Base-by-base conservation (phyloP, 1,140 invertebrate genomes). In the Drosophila bifasciata region DNA sequence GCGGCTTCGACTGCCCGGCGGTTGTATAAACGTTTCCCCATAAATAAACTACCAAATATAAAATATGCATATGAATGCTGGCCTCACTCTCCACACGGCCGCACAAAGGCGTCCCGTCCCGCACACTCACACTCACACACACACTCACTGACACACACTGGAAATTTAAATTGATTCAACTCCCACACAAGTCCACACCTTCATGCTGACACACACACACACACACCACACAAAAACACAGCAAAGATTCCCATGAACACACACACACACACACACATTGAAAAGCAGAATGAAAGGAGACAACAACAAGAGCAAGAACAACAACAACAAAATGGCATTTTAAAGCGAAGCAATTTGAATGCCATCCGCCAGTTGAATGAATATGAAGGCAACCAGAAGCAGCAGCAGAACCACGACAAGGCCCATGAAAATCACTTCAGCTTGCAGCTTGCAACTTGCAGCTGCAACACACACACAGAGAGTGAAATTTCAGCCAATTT, bases 61-160 rank as follows among this genome's bases (percentile, higher is more conserved):
- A 78, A 78, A 73, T 79, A 79, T 79, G 56, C 76, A 73, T 79
- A 57, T 58, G 53, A 62, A 76, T 46, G 25, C 57, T 61, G 62
- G 23, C 51, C 64, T 32, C 36, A 68, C 62, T 57, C 40, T n/a
- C 46, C 51, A 46, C 39, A 25, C 52, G 28, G 25, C 15, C 17
- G 7, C 40, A 56, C 28, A 76, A 45, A 64, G 25, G 68, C 44
- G 46, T 19, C 16, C 28, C n/a, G n/a, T n/a, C 19, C 19, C 19
- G 19, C 19, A 21, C 32, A 9, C 0, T 9, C 28, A 25, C 28
- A 28, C 28, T 9, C 28, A 28, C 23, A 25, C 23, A 25, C 41
- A 55, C 43, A 39, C 19, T 52, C 21, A 66, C 50, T 23, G 25
- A 43, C 19, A 28, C 41, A 64, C 19, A 28, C 41, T 59, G 3